Conservation (phyloP, 2,113 vertebrate species). For the Hyla sarda region DNA sequence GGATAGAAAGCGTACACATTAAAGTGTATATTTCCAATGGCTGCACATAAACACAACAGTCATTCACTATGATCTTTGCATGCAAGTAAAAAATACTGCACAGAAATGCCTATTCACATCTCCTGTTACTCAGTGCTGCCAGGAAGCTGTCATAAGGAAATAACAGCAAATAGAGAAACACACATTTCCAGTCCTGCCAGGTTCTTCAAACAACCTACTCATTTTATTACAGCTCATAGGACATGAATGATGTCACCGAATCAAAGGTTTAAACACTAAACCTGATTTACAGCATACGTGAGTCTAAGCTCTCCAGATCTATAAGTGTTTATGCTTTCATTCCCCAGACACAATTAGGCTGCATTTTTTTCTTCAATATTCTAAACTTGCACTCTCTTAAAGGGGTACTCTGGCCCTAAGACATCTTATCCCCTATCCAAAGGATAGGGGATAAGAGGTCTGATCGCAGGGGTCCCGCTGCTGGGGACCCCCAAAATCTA, state of each 20-base stretch:
- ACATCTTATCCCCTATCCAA: too few species aligned
- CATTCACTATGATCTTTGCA: conserved; percentile 65
- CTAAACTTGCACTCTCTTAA: neutral
- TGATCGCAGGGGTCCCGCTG: too few species aligned
- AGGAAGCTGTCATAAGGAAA: conserved; percentile 61
- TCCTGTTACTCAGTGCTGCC: conserved; percentile 63
- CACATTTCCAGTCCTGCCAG: conserved; percentile 68
- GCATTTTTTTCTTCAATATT: neutral
- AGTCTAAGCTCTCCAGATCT: too few species aligned
- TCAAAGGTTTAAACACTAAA: conserved; percentile 26
- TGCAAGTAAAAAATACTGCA: conserved; percentile 68
- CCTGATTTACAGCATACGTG: conserved; percentile 24
- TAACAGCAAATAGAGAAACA: conserved; percentile 64
- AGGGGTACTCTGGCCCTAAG: too few species aligned
- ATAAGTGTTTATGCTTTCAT: neutral
- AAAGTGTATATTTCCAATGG: conserved; percentile 52
- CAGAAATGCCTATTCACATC: conserved; percentile 68
- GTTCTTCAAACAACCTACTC: conserved; percentile 58
- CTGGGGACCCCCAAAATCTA: too few species aligned
- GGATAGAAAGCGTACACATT: neutral
- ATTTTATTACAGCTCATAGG: conserved; percentile 63
- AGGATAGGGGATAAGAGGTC: too few species aligned
- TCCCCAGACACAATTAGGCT: neutral
- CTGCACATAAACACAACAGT: conserved; percentile 63
- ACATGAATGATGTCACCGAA: conserved; percentile 65